These are phyloP conservation scores for Sitobion miscanthi DNA, from an alignment of 1,140 invertebrate genomes.

Conservation along the genomic window DNA sequence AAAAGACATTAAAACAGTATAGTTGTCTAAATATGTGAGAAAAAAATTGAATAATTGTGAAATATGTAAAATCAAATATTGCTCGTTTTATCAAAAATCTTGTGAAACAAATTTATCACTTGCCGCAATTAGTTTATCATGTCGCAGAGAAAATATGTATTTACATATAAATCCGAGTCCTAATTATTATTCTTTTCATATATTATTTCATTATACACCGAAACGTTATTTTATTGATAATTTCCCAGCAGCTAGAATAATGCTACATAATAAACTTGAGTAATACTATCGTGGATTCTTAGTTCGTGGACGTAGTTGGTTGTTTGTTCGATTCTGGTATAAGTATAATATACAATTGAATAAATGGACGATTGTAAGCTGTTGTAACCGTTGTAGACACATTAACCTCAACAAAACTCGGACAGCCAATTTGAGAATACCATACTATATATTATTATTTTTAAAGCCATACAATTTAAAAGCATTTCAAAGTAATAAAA, in stretches of 20 bases:
- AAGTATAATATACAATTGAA: neutral
- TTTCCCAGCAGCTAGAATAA: neutral
- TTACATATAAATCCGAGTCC: too few relatives aligned
- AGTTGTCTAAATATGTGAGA: too few relatives aligned
- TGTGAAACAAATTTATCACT: too few relatives aligned
- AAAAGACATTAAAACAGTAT: too few relatives aligned
- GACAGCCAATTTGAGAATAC: neutral
- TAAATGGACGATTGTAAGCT: neutral
- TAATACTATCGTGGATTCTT: neutral
- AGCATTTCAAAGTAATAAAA: conserved; percentile 17
- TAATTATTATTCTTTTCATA: too few relatives aligned
- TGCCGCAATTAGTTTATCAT: too few relatives aligned
- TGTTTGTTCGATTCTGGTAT: neutral
- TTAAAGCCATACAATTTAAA: conserved; percentile 18
- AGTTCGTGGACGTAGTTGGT: neutral
- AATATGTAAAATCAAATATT: too few relatives aligned
- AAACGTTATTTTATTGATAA: neutral
- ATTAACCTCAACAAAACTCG: conserved; percentile 13
- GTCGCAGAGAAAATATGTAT: too few relatives aligned
- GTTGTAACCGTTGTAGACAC: neutral
- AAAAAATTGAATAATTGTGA: too few relatives aligned
- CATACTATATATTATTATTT: neutral
- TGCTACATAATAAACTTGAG: neutral
- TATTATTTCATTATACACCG: too few relatives aligned
- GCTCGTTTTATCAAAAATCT: too few relatives aligned